phyloP scores from a whole-genome alignment of 2,113 vertebrate species.

The Tetrax tetrax region DNA sequence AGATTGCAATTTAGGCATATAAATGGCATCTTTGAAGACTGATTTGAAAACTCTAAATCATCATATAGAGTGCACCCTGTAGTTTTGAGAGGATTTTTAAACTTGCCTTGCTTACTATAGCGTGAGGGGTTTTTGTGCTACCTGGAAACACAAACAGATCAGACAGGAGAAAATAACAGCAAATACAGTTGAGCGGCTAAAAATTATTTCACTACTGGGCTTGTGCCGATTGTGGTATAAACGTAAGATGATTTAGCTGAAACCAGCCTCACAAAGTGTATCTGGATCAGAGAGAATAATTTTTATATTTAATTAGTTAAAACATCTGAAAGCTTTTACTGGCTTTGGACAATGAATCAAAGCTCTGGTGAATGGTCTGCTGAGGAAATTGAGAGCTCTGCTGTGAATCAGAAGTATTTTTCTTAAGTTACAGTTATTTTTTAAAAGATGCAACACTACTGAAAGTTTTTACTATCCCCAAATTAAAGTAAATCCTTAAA shows the following conservation, averaged over 20 bases:
- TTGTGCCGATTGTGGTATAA: neutral
- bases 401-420: neutral
- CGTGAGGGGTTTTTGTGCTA: neutral
- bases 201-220: neutral
- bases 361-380: neutral
- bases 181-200: neutral
- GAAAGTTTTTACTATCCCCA: neutral
- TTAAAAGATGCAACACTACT: neutral
- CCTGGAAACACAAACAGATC: neutral
- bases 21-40: slow-evolving; percentile 42
- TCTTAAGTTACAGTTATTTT: neutral
- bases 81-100: neutral
- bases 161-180: neutral
- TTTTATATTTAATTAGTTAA: slow-evolving; percentile 33
- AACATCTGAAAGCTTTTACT: slow-evolving; percentile 50
- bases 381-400: neutral
- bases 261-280: neutral
- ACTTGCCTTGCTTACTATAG: neutral
- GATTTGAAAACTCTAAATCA: slow-evolving; percentile 57
- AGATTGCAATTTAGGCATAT: slow-evolving; percentile 6
- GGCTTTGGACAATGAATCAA: slow-evolving; percentile 14
- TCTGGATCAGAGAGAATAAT: neutral
- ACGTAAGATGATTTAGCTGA: slow-evolving; percentile 3
- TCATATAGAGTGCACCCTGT: neutral
- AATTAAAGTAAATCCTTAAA: neutral